These are phyloP conservation scores for Sarcoramphus papa DNA, from an alignment of 2,797 vertebrate genomes.

Conservation along the genomic window DNA sequence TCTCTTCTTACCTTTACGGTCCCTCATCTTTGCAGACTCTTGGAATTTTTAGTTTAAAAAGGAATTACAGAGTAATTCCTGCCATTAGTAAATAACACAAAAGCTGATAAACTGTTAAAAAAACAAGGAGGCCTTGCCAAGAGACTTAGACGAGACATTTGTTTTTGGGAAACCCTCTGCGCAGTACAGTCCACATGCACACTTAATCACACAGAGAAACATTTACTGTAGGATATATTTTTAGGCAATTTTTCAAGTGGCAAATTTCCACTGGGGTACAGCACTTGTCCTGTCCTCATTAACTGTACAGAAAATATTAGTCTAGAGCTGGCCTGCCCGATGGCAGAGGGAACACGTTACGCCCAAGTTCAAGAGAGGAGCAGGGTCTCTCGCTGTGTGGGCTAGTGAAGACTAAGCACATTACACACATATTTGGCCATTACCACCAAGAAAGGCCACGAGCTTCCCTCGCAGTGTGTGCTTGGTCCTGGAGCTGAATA, in stretches of 20 bases:
- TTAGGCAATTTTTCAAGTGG: slow-evolving; percentile 61
- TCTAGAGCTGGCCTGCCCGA: background rate
- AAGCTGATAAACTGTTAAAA: slow-evolving; percentile 53
- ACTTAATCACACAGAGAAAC: slow-evolving; percentile 46
- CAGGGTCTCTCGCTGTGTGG: slow-evolving; percentile 62
- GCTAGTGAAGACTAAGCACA: slow-evolving; percentile 31
- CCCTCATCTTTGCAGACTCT: background rate
- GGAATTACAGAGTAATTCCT: background rate
- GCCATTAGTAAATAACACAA: slow-evolving; percentile 29
- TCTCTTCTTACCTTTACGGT: background rate
- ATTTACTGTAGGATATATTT: slow-evolving; percentile 56
- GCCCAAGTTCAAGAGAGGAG: slow-evolving; percentile 37
- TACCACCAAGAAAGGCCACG: slow-evolving; percentile 11
- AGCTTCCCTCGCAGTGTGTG: background rate
- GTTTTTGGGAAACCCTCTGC: slow-evolving; percentile 38
- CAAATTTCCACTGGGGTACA: slow-evolving; percentile 49
- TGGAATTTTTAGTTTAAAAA: background rate
- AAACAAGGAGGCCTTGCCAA: slow-evolving; percentile 27
- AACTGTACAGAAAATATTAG: slow-evolving; percentile 60
- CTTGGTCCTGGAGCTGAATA: slow-evolving; percentile 25
- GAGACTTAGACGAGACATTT: slow-evolving; percentile 26
- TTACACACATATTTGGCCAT: slow-evolving; percentile 64
- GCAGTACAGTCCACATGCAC: background rate
- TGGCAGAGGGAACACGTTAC: background rate
- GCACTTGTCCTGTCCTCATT: slow-evolving; percentile 58